phyloP scores from a whole-genome alignment of 2,888 invertebrate species.

The Cancer borealis region DNA sequence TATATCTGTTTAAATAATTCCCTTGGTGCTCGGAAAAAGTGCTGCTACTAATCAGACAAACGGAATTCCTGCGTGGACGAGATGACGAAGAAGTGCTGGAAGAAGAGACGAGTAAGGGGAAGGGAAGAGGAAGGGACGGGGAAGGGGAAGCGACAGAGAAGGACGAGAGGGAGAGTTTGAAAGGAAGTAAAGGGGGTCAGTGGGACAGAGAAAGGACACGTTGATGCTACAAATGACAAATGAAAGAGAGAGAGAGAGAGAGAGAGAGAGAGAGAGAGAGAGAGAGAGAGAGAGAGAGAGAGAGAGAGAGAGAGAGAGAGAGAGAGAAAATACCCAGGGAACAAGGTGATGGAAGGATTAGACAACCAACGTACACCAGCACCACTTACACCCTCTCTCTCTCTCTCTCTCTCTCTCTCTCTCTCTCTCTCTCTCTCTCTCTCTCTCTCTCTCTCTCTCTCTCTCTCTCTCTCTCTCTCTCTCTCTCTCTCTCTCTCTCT shows the following conservation, averaged over 20 bases:
- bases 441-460: not conserved
- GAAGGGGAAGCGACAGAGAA: not conserved
- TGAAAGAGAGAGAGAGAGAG: not conserved
- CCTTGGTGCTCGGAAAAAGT: not conserved
- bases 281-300: constrained; percentile 17
- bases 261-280: not conserved
- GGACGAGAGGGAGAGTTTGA: not conserved
- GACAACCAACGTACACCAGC: not conserved
- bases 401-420: not conserved
- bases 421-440: no score
- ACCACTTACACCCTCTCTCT: not conserved
- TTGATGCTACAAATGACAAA: no score
- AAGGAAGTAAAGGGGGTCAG: not conserved
- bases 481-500: not conserved
- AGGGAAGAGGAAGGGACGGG: not conserved
- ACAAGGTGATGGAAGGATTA: not conserved
- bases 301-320: constrained; percentile 32
- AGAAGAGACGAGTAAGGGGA: not conserved
- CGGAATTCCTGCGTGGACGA: not conserved
- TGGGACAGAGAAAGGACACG: not conserved
- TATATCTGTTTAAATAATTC: constrained; percentile 9
- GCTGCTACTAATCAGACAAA: not conserved
- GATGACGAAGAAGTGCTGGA: not conserved
- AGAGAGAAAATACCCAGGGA: not conserved
- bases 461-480: no score